Base-by-base conservation (phyloP, 2,888 invertebrate species). In the Malacosoma neustria region DNA sequence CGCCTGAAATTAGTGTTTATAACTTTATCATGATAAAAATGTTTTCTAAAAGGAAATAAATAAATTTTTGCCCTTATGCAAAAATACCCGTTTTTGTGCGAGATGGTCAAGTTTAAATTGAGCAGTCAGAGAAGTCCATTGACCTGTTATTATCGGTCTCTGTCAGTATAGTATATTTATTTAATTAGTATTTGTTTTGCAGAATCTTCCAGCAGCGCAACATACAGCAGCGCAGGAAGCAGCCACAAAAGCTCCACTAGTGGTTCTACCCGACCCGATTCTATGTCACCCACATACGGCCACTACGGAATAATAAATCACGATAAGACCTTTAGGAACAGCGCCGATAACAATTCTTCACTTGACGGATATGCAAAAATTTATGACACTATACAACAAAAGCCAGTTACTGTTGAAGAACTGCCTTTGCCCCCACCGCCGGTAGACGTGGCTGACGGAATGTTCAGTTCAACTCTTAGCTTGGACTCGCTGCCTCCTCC, bases 401-500 rank as follows among this genome's bases (percentile, higher is more conserved):
- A 35, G 66, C 72, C 39, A 70, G 77, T 37, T 46, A 64, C 13
- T 5, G 44, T 51, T 1, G 87, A 88, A 36, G 87, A 87, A 6
- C 69, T 88, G 7, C 90, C 91, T 1, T 76, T 91, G 11, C 93
- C 92, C 1, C 93, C 93, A 1, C 93, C 93, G 0, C 88, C 89
- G 1, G 91, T 91, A 22, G 72, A 72, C 29, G 45, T 63, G 0
- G 63, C 67, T 0, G 80, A 77, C 36, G 73, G 64, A 14, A 89
- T 94, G 86, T 91, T 93, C 61, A 89, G 92, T 36, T 93, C 93
- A 1, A 93, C 92, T 9, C 76, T 93, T 7, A 94, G 94, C 13
- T 70, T 94, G 30, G 94, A 94, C 52, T 93, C 93, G n/a, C 71
- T 94, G 41, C 93, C 93, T 0, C 94, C 93, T 11, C 94, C 94